Conservation (phyloP, 2,113 vertebrate species). For the Amblyopsis rosae region DNA sequence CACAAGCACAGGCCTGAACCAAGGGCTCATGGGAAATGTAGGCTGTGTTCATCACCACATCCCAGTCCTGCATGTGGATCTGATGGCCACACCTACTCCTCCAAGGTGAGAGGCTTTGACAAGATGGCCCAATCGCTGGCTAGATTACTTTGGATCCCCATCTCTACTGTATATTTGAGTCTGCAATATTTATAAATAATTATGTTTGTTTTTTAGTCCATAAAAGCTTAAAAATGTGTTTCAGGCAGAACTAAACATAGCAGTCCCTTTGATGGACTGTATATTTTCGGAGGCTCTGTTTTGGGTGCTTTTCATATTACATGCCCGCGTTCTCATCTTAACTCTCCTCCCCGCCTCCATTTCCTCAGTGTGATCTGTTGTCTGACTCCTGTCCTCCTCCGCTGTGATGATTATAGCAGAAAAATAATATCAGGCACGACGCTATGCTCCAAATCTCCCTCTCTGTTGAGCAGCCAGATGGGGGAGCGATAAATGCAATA, state of each 20-base stretch:
- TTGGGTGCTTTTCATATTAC: neutral
- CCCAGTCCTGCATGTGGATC: conserved; percentile 66
- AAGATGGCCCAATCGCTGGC: neutral
- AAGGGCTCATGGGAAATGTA: conserved; percentile 82
- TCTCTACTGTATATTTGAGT: neutral
- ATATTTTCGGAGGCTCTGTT: neutral
- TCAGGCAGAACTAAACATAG: conserved; percentile 34
- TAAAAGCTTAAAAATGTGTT: conserved; percentile 68
- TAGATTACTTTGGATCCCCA: neutral
- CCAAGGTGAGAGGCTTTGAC: conserved; percentile 74
- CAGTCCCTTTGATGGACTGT: neutral
- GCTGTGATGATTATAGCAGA: conserved; percentile 8
- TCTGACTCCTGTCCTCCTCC: conserved; percentile 14
- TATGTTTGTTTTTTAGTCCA: conserved; percentile 7
- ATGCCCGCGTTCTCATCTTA: conserved; percentile 1
- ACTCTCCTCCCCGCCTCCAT: neutral
- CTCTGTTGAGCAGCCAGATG: neutral
- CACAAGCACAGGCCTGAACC: conserved; percentile 82
- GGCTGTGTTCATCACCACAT: conserved; percentile 74
- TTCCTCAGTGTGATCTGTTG: conserved; percentile 12
- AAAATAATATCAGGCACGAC: neutral
- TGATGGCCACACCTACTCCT: conserved; percentile 85
- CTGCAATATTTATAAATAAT: neutral
- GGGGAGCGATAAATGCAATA: neutral
- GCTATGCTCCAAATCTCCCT: conserved; percentile 1